Evolutionary conservation across 2,797 vertebrate species (phyloP), one percentile per base, ranked within the genome.

Genomic region (Sarcophilus harrisii): DNA sequence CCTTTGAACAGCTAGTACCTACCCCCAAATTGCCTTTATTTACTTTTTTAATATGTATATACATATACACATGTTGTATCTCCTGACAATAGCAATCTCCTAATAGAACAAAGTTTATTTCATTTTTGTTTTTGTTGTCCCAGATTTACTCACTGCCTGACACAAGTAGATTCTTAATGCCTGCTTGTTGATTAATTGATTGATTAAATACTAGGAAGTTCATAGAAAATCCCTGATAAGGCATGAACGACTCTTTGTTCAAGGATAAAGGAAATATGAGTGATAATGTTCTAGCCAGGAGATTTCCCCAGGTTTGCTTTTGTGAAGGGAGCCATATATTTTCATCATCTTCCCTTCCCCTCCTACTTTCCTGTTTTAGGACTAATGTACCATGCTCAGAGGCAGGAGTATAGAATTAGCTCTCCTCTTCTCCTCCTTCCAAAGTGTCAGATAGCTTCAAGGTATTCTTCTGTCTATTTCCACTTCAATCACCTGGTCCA

Each of bases 271-370:
- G 38, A 81, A 81, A 38, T 45, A 45, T 21, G 38, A 81, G n/a
- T 81, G 73, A 38, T 45, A 45, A 81, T 81, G 73, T 73, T 73
- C 38, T 27, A 81, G 73, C 8, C 21, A 45, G 38, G 45, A 45
- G 38, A 81, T 38, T 73, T 73, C 54, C n/a, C n/a, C 8, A 2
- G 66, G 18, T 73, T 73, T 73, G 28, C 66, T 45, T 81, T 52
- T 2, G 28, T 57, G 90, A 92, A 81, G 30, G 49, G 58, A 92
- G 54, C 0, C 24, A 62, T 92, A 91, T 87, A 54, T 55, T 92
- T 55, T 8, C 27, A 38, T 97, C 52, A 59, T 92, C 62, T 89
- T n/a, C 45, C 90, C 73, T 93, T 92, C 29, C 27, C 21, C 52
- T 62, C 58, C 30, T 45, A 32, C 21, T 30, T 90, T 38, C 6